Base-by-base conservation (phyloP, 1,140 invertebrate genomes). In the Portunus trituberculatus region DNA sequence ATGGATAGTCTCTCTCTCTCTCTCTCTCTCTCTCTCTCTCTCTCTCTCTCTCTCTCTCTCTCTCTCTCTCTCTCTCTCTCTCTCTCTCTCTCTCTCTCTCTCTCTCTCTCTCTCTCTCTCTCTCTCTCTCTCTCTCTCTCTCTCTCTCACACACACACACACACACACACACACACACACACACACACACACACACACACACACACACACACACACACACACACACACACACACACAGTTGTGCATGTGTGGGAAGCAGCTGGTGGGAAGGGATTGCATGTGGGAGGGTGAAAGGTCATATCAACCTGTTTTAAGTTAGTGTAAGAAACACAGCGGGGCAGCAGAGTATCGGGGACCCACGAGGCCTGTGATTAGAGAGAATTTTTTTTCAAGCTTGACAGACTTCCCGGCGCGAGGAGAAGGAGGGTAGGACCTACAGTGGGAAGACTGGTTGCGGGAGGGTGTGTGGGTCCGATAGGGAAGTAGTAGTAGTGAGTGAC, bases 271-370 rank as follows among this genome's bases (percentile, higher is more conserved):
- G 25, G 16, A 25, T 76, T 76, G 67, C 67, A 76, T 76, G 67
- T 76, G 67, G 67, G 67, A 76, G 67, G 67, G 67, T 76, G 67
- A 76, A 76, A 76, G 67, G 67, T n/a, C 67, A 76, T n/a, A 76
- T 25, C 25, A 76, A 76, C 67, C 67, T 76, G 67, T 76, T 76
- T 76, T 76, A n/a, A 76, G 67, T 76, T 76, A 76, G 67, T 76
- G 67, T 25, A 76, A 76, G 67, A 76, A 76, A 76, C 67, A 76
- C 67, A 20, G 25, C 67, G 67, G 67, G 25, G 20, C 67, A 76
- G 25, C 52, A 76, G 25, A 76, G 4, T 76, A n/a, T 76, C 67
- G 67, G 67, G 67, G 67, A 76, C n/a, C 20, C 67, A 76, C 25
- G 16, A 76, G 67, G 20, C 67, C 67, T n/a, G 67, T 76, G 67